Conservation (phyloP, 2,113 vertebrate species). For the Emydura subglobosa region DNA sequence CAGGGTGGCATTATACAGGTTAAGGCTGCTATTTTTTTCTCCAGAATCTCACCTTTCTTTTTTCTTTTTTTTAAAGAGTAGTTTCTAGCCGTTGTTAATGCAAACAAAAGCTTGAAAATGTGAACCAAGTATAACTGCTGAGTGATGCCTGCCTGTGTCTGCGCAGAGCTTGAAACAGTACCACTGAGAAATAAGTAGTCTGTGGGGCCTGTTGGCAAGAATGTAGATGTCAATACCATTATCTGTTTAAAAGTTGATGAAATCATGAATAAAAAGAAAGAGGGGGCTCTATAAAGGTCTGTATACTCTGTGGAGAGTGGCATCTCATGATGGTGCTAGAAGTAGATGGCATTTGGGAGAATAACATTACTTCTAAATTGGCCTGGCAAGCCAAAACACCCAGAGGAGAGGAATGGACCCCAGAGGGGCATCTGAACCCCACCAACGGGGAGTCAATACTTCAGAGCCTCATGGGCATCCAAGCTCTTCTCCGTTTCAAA, state of each 20-base stretch:
- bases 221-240: background rate
- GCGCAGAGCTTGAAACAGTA: background rate
- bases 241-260: background rate
- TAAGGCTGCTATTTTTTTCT: background rate
- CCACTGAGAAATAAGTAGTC: rapidly evolving
- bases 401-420: background rate
- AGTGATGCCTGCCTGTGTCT: background rate
- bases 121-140: background rate
- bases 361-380: background rate
- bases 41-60: background rate
- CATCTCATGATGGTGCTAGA: background rate
- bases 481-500: background rate
- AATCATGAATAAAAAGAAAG: background rate
- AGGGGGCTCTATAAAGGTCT: background rate
- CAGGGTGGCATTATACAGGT: background rate
- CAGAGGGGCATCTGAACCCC: background rate
- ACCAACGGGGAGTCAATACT: background rate
- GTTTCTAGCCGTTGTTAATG: background rate
- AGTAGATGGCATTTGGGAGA: background rate
- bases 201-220: background rate
- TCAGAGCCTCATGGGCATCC: background rate
- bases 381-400: background rate
- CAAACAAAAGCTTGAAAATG: background rate
- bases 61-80: background rate
- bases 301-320: background rate